Conservation (phyloP, 2,113 vertebrate species). For the Polypterus senegalus region DNA sequence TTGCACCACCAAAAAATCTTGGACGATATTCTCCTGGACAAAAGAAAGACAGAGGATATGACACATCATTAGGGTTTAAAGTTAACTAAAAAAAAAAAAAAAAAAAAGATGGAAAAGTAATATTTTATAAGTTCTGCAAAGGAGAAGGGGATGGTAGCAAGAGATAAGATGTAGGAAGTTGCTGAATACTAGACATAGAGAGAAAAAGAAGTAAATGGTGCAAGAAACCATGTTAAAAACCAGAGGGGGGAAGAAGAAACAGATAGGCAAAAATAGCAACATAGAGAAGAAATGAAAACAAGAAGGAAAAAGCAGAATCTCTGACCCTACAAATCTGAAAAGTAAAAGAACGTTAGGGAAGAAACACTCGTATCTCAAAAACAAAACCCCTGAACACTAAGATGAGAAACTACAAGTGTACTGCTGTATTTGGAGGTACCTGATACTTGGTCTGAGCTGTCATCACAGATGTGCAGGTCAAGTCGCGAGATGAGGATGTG, state of each 20-base stretch:
- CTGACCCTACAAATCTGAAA: background rate
- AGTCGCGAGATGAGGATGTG: slow-evolving; percentile 91
- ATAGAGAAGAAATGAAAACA: background rate
- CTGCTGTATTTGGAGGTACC: slow-evolving; percentile 39
- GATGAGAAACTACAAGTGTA: too few relatives aligned
- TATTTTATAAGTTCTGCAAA: too few relatives aligned
- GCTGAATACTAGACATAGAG: too few relatives aligned
- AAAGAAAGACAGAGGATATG: slow-evolving; percentile 12
- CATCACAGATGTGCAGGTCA: slow-evolving; percentile 91
- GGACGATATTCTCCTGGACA: slow-evolving; percentile 52
- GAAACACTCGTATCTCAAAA: too few relatives aligned
- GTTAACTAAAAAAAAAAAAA: background rate
- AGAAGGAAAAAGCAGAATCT: background rate
- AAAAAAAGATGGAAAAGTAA: background rate
- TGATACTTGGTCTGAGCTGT: slow-evolving; percentile 66
- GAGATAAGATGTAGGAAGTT: too few relatives aligned
- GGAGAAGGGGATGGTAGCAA: too few relatives aligned
- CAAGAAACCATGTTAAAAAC: slow-evolving; percentile 1
- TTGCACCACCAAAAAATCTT: slow-evolving; percentile 75
- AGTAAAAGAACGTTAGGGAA: background rate
- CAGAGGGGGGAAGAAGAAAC: background rate
- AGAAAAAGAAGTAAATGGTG: slow-evolving; percentile 14
- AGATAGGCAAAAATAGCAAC: background rate
- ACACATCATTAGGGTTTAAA: background rate
- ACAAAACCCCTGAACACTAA: too few relatives aligned